Base-by-base conservation (phyloP, 1,140 invertebrate genomes). In the Drosophila micromelanica region DNA sequence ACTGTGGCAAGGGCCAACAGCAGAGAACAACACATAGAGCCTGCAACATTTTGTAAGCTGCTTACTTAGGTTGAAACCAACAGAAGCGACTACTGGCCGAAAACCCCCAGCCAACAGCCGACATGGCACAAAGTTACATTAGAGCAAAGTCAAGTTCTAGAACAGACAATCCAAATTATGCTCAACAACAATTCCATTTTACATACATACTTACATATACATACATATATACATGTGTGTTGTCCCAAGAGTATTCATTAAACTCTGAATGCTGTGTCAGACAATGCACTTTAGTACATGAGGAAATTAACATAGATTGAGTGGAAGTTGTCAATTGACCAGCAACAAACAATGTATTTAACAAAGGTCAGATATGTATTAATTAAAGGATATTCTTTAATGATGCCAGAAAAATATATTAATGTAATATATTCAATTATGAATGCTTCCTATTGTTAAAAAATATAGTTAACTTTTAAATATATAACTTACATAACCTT, bases 21-120 rank as follows among this genome's bases (percentile, higher is more conserved):
- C 32, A 48, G 23, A n/a, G 17, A 57, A 32, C 54, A 46, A 38
- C 49, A 43, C 17, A 56, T 42, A 12, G 13, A 30, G 45, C 52
- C 15, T 32, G 46, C 63, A 60, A 60, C 63, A 60, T 60, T 68
- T 68, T 60, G 63, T 68, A 73, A 68, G 63, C 70, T 73, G 32
- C 70, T 68, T 67, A 45, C 69, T 37, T 72, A 52, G 46, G 38
- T 62, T 12, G 15, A 57, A 30, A 27, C 27, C 20, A 57, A 23
- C 45, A 52, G 13, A 59, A 27, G 20, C 17, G 46, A 38, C 20
- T 57, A 40, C 35, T 37, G 52, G 17, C 32, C 23, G 27, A 49
- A 59, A 49, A 12, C 38, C 40, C 64, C 5, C n/a, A n/a, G 11
- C n/a, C 42, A 42, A 48, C 42, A 65, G 32, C 37, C 37, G 30